Conservation (phyloP, 1,140 invertebrate genomes). For the Drosophila equinoxialis region DNA sequence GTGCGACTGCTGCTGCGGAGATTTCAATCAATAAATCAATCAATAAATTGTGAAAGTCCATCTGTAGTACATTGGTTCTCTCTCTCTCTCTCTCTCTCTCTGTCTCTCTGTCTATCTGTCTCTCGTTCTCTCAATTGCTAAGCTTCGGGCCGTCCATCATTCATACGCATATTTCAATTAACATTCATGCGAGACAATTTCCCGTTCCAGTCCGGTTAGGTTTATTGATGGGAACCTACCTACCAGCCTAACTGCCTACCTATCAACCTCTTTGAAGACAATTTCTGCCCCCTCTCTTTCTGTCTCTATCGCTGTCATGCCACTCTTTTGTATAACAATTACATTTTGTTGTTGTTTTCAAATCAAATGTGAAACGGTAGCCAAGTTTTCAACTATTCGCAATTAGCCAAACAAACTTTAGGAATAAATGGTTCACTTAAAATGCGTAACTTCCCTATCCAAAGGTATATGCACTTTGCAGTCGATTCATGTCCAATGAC, state of each 20-base stretch:
- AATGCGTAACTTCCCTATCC: background rate
- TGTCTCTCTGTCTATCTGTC: constrained; percentile 29
- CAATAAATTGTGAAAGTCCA: constrained; percentile 76
- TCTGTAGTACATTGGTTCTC: constrained; percentile 43
- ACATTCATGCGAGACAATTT: constrained; percentile 69
- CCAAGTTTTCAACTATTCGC: constrained; percentile 35
- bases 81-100: too few species aligned
- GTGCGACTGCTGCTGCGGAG: constrained; percentile 48
- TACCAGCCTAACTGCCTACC: constrained; percentile 2
- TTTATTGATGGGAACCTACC: constrained; percentile 22
- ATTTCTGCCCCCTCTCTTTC: constrained; percentile 56
- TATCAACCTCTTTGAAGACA: constrained; percentile 43
- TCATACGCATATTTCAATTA: constrained; percentile 82
- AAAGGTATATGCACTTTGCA: background rate
- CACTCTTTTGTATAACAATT: constrained; percentile 57
- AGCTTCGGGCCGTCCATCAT: constrained; percentile 57
- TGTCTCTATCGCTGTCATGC: background rate
- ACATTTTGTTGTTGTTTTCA: constrained; percentile 60
- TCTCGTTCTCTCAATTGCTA: constrained; percentile 14
- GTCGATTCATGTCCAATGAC: too few species aligned
- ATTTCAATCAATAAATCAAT: constrained; percentile 81
- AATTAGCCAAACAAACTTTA: constrained; percentile 46
- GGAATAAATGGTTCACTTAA: background rate
- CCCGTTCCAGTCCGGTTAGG: constrained; percentile 40
- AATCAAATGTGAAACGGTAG: constrained; percentile 57